phyloP scores from a whole-genome alignment of 2,888 invertebrate species.

The Macrosiphum euphorbiae region DNA sequence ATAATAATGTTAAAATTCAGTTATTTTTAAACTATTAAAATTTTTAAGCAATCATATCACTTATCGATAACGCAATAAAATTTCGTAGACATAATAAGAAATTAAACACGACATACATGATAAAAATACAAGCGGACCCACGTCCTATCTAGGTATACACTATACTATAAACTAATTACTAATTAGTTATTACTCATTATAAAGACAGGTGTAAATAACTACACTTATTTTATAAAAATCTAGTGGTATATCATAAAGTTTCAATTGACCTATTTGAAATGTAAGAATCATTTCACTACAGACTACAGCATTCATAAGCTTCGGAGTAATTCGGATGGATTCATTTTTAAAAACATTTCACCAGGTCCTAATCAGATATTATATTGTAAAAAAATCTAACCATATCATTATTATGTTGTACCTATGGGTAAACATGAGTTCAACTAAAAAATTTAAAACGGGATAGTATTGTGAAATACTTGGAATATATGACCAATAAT shows the following conservation, averaged over 20 bases:
- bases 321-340: background rate
- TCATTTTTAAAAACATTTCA: background rate
- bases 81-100: background rate
- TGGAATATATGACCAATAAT: background rate
- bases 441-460: background rate
- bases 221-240: background rate
- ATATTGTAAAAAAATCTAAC: background rate
- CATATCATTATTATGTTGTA: background rate
- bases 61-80: background rate
- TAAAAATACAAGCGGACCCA: background rate
- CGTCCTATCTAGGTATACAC: background rate
- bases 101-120: background rate
- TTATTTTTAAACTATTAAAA: background rate
- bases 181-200: background rate
- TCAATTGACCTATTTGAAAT: background rate
- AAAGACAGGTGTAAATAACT: background rate
- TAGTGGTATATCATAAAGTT: background rate
- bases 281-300: background rate
- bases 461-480: background rate
- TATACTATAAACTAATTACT: too few relatives aligned
- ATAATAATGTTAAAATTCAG: background rate
- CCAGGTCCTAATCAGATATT: background rate
- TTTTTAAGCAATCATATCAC: background rate
- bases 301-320: background rate
- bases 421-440: background rate